Evolutionary conservation across 2,888 invertebrate genomes (phyloP), one percentile per base, ranked within the genome.

Genomic region (Galerucella nymphaeae): DNA sequence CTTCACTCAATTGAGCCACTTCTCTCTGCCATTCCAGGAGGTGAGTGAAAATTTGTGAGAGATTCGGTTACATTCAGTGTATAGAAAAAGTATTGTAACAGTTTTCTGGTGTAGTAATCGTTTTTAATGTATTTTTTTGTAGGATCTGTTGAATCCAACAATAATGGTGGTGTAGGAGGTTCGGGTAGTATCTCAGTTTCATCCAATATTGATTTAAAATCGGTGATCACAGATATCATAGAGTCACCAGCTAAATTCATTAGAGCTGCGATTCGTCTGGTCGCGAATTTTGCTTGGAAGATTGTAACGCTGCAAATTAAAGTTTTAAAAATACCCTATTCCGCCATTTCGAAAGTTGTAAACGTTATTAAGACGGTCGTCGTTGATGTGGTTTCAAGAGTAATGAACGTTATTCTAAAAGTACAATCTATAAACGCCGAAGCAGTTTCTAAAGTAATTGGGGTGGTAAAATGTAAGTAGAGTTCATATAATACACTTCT

Each of bases 381-480:
- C 9, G 41, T n/a, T 9, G 14, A 14, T 13, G 58, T 75, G 5
- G 14, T 73, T 6, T 55, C 61, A 13, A 71, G 65, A 61, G 16
- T 74, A 38, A 11, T 66, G 1, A 67, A 20, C 5, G 14, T n/a
- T 23, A 13, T 69, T 14, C 5, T 59, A 38, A 70, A 70, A 18
- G 16, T 73, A 16, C 30, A 57, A 18, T 18, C 48, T 0, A 11
- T 73, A 13, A 70, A 70, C 62, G 70, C 62, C 20, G 65, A 66
- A 11, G 16, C 66, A 9, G 65, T 73, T 6, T 45, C 62, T 45
- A 55, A 42, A 9, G 16, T 62, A 6, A 66, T 73, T 50, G 9
- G n/a, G 18, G 55, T 2, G 45, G 70, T 57, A 9, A 62, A 48
- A 70, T 20, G 73, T 73, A 70, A 71, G 65, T 38, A 55, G 50